Base-by-base conservation (phyloP, 2,888 invertebrate species). In the Eupithecia abbreviata region DNA sequence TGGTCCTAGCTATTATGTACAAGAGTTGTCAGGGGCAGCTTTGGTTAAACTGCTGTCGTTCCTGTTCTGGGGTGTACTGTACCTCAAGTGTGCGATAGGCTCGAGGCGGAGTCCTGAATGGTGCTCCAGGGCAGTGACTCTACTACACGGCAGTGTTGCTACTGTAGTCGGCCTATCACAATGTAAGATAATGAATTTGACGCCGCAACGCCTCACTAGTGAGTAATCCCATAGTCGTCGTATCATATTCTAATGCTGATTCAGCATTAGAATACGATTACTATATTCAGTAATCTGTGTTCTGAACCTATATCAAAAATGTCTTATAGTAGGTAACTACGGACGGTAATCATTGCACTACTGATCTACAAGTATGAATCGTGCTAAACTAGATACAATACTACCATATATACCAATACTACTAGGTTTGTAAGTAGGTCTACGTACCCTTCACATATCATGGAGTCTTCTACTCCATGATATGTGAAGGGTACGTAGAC, bases 61-160 rank as follows among this genome's bases (percentile, higher is more conserved):
- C 74, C 62, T 92, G n/a, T 87, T 89, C 72, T 94, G 94, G 94
- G 81, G 84, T 72, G 85, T 84, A 62, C 76, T 90, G 45, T 94
- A 94, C 82, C 42, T 92, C 18, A 83, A 84, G 76, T 87, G 86
- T 58, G 77, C 84, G 2, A 77, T 68, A n/a, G 67, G 43, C 9
- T 43, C 45, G 2, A 78, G 81, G 0, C 82, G 86, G 30, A 85
- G 80, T 42, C 91, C 93, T 0, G 94, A 95, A 77, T 94, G 91
- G 91, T 88, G 88, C 77, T 91, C 92, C 0, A 85, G 94, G 42
- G 81, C 85, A 15, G 84, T 94, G 62, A 92, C 94, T 0, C 82
- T 95, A 9, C 78, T 93, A 13, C 94, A 95, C 78, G 93, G 93
- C 3, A 84, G 81, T 71, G 86, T 94, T 5, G 91, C 92, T 0